These are phyloP conservation scores for Mallateleia sp. DNA, from an alignment of 2,888 invertebrate genomes.

Conservation along the genomic window DNA sequence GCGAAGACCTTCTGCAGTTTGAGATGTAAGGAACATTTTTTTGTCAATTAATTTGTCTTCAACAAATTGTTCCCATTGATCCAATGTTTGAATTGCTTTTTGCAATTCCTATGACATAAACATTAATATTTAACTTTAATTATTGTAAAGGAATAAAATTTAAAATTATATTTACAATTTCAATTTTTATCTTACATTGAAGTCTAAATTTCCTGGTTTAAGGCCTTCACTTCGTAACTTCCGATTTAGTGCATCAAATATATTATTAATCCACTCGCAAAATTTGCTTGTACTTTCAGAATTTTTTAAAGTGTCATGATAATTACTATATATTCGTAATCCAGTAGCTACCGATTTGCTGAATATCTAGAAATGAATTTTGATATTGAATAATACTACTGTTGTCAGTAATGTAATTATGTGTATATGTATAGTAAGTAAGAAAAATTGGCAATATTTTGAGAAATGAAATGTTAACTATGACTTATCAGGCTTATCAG, in stretches of 20 bases:
- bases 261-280: not conserved
- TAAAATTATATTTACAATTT: no score
- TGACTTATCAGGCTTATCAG: no score
- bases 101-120: conserved; percentile 37
- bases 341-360: conserved; percentile 35
- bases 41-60: conserved; percentile 43
- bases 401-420: no score
- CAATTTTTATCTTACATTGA: conserved; percentile 5
- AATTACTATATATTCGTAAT: conserved; percentile 19
- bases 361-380: conserved; percentile 16
- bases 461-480: no score
- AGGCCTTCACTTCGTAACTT: conserved; percentile 32
- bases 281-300: conserved; percentile 47
- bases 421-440: no score
- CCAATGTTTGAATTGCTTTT: conserved; percentile 48
- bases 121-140: no score
- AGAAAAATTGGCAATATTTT: no score
- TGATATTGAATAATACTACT: not conserved
- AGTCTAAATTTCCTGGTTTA: conserved; percentile 49
- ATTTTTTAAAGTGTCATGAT: conserved; percentile 22
- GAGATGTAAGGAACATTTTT: conserved; percentile 19
- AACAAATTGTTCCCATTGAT: conserved; percentile 71
- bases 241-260: conserved; percentile 49
- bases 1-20: conserved; percentile 7
- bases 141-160: no score